Evolutionary conservation across 1,140 invertebrate species (phyloP).

Genomic region (Lethocerus indicus): DNA sequence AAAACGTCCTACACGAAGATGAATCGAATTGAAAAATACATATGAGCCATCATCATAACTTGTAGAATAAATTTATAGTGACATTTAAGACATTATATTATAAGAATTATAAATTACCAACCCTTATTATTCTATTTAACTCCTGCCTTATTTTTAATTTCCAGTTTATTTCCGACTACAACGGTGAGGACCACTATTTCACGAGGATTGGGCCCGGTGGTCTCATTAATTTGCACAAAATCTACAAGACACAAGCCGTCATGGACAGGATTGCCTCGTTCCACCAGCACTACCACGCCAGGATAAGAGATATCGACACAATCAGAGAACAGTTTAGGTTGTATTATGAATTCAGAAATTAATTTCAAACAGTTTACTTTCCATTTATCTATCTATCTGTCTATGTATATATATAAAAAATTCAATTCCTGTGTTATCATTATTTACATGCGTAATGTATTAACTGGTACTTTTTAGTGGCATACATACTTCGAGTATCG

Average conservation of each 20-base stretch:
- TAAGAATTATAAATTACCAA: too few species aligned
- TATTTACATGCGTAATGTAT: too few species aligned
- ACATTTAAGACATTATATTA: too few species aligned
- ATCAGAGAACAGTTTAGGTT: constrained; percentile 16
- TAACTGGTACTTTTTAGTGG: constrained; percentile 1
- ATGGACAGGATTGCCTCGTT: constrained; percentile 43
- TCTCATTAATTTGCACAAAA: constrained; percentile 69
- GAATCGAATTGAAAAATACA: too few species aligned
- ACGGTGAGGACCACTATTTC: constrained; percentile 57
- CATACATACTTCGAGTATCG: constrained; percentile 21
- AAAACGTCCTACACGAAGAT: too few species aligned
- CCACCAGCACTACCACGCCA: constrained; percentile 49
- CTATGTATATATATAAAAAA: too few species aligned
- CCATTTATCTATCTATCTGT: too few species aligned
- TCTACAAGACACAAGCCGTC: constrained; percentile 42
- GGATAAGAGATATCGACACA: constrained; percentile 30
- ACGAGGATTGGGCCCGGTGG: constrained; percentile 65
- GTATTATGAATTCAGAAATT: constrained; percentile 1
- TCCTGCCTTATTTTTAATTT: too few species aligned
- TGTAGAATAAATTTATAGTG: too few species aligned
- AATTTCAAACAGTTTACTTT: neutral
- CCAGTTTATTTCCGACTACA: constrained; percentile 50
- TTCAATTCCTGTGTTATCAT: too few species aligned
- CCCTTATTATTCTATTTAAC: too few species aligned
- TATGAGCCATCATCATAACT: too few species aligned